Percentiles rank a stretch among this genome's conserved stretches.
phyloP scores from a whole-genome alignment of 2,113 vertebrate species.

The Progne subis region DNA sequence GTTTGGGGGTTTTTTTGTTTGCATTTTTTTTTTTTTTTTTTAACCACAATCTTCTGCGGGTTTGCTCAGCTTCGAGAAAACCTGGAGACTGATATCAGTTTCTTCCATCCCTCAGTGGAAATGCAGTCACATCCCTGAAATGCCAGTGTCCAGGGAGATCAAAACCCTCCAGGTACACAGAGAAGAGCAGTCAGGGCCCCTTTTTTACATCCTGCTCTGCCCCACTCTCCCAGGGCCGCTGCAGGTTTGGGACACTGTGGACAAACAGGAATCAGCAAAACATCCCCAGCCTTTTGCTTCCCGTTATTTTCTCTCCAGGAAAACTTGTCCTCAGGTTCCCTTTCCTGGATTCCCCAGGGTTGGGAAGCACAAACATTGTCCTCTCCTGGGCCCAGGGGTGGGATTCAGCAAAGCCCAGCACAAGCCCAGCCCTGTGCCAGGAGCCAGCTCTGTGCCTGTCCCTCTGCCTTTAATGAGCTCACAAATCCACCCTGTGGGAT shows the following conservation, averaged over 20 bases:
- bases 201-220: background rate
- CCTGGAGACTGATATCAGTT: background rate
- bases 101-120: background rate
- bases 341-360: background rate
- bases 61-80: background rate
- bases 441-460: background rate
- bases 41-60: background rate
- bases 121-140: background rate
- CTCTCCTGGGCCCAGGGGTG: background rate
- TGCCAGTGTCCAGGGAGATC: background rate
- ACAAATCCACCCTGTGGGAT: background rate
- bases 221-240: background rate
- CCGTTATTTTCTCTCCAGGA: background rate
- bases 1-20: background rate
- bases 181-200: background rate
- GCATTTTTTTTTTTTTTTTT: background rate
- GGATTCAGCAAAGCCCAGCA: background rate
- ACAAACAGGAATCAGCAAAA: background rate
- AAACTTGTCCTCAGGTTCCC: background rate
- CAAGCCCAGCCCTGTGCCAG: background rate
- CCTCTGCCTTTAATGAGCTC: background rate
- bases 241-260: background rate
- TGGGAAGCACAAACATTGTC: background rate
- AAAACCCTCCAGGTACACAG: background rate
- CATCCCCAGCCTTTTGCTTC: background rate